Evolutionary conservation across 2,888 invertebrate genomes (phyloP).

Genomic region (Tiliacea aurago): DNA sequence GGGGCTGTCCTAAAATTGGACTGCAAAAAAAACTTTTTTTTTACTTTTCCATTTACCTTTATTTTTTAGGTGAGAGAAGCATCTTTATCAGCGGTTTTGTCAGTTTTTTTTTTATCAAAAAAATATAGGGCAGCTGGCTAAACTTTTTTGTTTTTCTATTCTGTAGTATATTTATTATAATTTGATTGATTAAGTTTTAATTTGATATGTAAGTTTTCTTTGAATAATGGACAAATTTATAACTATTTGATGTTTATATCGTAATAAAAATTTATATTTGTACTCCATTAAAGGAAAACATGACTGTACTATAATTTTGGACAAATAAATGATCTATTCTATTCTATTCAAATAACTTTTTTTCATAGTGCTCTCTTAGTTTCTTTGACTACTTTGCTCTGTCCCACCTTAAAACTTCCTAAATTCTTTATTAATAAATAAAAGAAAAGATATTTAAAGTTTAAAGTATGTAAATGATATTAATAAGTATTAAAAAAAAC

Average conservation of each 20-base stretch:
- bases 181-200: no score
- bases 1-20: constrained; percentile 6
- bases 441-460: not conserved
- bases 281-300: no score
- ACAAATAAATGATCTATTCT: no score
- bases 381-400: not conserved
- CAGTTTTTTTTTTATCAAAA: not conserved
- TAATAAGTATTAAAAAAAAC: not conserved
- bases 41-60: no score
- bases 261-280: no score
- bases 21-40: not conserved
- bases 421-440: not conserved
- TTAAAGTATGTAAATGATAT: not conserved
- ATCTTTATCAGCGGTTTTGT: not conserved
- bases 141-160: no score
- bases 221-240: no score
- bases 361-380: not conserved
- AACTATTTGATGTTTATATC: no score
- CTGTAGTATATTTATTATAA: no score
- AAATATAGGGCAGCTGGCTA: no score
- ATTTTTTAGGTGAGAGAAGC: not conserved
- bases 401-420: not conserved
- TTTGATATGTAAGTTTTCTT: no score
- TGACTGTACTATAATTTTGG: no score
- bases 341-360: not conserved